A percentile compares a stretch with the other conserved stretches of the same genome.
phyloP scores from a whole-genome alignment of 2,113 vertebrate species.

The Bambusicola thoracicus region DNA sequence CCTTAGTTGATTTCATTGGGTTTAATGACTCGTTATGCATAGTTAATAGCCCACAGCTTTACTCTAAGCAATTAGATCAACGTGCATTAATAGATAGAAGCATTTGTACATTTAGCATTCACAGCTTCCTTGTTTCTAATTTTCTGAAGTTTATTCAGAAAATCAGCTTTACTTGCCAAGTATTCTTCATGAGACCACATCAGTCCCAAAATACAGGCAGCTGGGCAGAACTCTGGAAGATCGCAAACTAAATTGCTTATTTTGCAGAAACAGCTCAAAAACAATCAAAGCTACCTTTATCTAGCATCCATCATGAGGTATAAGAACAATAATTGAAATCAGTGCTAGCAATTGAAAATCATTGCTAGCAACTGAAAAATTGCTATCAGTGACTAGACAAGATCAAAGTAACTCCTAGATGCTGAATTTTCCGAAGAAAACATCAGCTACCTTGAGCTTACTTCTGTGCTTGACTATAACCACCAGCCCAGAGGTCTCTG shows the following conservation, averaged over 20 bases:
- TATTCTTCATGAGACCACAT: neutral
- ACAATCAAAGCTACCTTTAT: neutral
- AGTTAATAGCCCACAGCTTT: neutral
- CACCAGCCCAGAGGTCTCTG: neutral
- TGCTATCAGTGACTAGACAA: neutral
- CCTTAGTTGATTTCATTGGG: neutral
- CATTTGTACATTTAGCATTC: neutral
- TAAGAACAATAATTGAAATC: neutral
- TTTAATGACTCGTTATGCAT: neutral
- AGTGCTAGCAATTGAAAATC: too few species aligned
- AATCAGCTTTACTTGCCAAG: neutral
- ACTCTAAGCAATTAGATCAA: neutral
- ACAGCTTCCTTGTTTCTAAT: neutral
- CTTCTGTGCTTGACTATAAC: fast-evolving
- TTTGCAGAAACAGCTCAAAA: neutral
- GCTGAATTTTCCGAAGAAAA: neutral
- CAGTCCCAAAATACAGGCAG: neutral
- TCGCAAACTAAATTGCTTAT: neutral
- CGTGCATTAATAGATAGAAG: neutral
- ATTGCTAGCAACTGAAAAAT: too few species aligned
- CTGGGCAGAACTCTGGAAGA: neutral
- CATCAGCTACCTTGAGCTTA: neutral
- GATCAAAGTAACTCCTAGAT: neutral
- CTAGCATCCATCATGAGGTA: neutral
- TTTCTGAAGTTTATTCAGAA: neutral